Evolutionary conservation across 1,140 invertebrate species (phyloP).

Genomic region (Camponotus vicinus): DNA sequence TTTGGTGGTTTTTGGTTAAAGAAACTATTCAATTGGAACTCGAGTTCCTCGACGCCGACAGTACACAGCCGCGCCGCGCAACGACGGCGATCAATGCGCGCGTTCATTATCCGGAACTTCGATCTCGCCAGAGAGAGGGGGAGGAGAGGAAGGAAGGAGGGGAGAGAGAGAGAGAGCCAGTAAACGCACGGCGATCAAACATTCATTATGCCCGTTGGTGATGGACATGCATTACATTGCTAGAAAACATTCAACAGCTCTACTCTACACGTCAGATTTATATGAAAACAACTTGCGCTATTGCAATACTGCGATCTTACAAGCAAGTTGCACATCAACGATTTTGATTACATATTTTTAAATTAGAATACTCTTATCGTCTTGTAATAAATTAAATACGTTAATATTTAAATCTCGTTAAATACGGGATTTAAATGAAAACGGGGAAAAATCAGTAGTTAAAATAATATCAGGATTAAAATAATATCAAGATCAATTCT

Average conservation of each 20-base stretch:
- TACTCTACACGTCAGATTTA: neutral
- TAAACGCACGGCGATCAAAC: slow-evolving; percentile 18
- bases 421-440: neutral
- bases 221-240: neutral
- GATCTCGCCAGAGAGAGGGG: slow-evolving; percentile 7
- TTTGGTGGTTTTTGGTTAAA: slow-evolving; percentile 73
- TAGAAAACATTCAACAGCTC: neutral
- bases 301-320: neutral
- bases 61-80: slow-evolving; percentile 23
- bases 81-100: slow-evolving; percentile 56
- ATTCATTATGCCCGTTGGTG: neutral
- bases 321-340: neutral
- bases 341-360: neutral
- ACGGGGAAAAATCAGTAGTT: neutral
- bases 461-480: neutral
- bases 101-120: slow-evolving; percentile 52
- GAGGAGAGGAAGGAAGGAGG: too few relatives aligned
- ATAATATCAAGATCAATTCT: neutral
- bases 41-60: slow-evolving; percentile 61
- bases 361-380: neutral
- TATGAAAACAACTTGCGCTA: slow-evolving; percentile 1
- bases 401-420: neutral
- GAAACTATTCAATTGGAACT: slow-evolving; percentile 75
- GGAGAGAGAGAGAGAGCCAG: neutral
- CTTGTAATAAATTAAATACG: neutral